Evolutionary conservation across 2,113 vertebrate species (phyloP).

Genomic region (Crocuta crocuta): DNA sequence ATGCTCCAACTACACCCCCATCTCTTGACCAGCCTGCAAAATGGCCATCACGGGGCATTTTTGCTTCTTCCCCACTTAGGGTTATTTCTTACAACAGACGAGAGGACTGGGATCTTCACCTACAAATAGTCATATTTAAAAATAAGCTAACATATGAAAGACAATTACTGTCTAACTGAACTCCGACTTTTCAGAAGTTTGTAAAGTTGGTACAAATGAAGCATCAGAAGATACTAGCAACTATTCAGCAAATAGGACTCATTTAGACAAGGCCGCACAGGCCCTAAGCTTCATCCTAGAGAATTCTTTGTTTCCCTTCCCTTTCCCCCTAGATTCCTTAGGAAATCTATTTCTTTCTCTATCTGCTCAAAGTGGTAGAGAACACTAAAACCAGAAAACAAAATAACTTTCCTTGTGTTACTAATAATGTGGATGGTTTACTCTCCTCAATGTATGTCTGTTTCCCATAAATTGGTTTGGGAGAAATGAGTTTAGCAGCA

Average conservation of each 20-base stretch:
- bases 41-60: not conserved
- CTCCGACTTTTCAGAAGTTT: not conserved
- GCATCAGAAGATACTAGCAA: not conserved
- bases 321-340: not conserved
- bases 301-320: not conserved
- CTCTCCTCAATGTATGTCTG: constrained; percentile 36
- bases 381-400: not conserved
- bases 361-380: not conserved
- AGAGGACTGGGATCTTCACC: not conserved
- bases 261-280: not conserved
- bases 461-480: constrained; percentile 35
- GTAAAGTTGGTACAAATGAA: not conserved
- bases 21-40: not conserved
- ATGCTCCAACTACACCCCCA: too few species aligned
- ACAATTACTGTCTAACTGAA: not conserved
- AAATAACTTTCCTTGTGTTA: constrained; percentile 58
- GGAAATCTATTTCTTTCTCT: not conserved
- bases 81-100: not conserved
- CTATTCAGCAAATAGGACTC: not conserved
- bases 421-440: constrained; percentile 13
- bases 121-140: constrained; percentile 27
- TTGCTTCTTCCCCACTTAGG: not conserved
- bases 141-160: not conserved
- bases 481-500: constrained; percentile 51
- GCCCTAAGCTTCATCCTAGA: not conserved